Evolutionary conservation across 2,888 invertebrate species (phyloP), one percentile per base, ranked within the genome.

Genomic region (Noctua fimbriata): DNA sequence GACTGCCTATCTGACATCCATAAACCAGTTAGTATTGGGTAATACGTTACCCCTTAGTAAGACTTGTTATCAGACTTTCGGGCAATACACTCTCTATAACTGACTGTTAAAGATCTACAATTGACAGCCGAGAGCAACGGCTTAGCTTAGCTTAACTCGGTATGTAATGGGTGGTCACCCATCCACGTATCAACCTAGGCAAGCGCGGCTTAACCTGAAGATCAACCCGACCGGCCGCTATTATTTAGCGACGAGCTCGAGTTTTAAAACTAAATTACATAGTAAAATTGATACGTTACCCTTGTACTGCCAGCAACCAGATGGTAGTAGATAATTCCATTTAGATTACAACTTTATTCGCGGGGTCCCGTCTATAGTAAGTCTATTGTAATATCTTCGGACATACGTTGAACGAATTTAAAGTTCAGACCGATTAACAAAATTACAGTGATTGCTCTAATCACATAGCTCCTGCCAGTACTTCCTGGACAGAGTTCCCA

Each of bases 401-500:
- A 67, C 44, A 16, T n/a, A 58, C 47, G 5, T 18, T 28, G 12
- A 83, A 18, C 7, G 32, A 55, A 49, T 79, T 63, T 58, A 79
- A 66, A 70, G 65, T 82, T 60, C 36, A 60, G 32, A 70, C 12
- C 44, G 63, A 44, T 76, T 83, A 24, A 60, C 14, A 16, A 86
- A 76, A 83, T 72, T 67, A 60, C 36, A 63, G 71, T 65, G 36
- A 44, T 72, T 86, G 52, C 47, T 52, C 60, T 69, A 82, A 86
- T 84, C 67, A 60, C 75, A 58, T 82, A 82, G 24, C 67, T 32
- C 32, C 73, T 65, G 12, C 63, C 58, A 44, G 65, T 73, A 75
- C 58, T 88, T 87, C 87, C 89, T 84, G 67, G 69, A 52, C 49
- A 14, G 73, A 69, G 77, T 85, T 81, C 69, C 67, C 73, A 72